Evolutionary conservation across 2,888 invertebrate genomes (phyloP), one percentile per base, ranked within the genome.

Genomic region (Scotopteryx bipunctaria): DNA sequence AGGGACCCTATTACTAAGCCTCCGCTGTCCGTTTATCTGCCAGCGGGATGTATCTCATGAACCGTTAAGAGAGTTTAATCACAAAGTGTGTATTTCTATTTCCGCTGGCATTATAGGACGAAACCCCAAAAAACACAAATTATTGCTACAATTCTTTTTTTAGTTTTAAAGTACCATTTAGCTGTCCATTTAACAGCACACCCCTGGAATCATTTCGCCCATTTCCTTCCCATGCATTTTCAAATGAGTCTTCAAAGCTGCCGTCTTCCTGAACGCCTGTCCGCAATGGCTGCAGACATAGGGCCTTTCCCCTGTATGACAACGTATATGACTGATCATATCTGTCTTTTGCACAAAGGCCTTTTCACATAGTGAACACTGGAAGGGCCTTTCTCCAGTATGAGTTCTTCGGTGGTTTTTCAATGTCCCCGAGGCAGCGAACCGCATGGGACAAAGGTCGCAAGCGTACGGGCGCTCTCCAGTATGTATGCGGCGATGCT

Each of bases 381-480:
- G 88, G 59, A 83, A 92, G 0, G 93, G 93, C 1, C 91, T 77
- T 56, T 93, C 93, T 0, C 93, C 93, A 0, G 93, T 93, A 49
- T 93, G 93, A 0, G 92, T 92, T 0, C 93, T 73, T 0, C 54
- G 13, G 6, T 89, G 89, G 64, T 93, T 93, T 63, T 92, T 93
- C 0, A 93, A 67, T 0, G 93, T 92, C 1, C 92, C 92, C 0
- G 92, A 83, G 0, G 91, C 91, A 0, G 92, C 85, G 43, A 93
- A 87, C 4, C 87, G 83, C 91, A 92, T 91, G 0, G 91, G 86
- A 38, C 93, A 93, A 1, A 92, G 71, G 19, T 93, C 92, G 55
- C 93, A 93, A 0, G 83, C 86, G 59, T 92, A 93, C 0, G 92
- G 93, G 0, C 91, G 69, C 53, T 93, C 93, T 0, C 93, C 93